These are phyloP conservation scores for Phasianus colchicus DNA, from an alignment of 2,113 vertebrate species.

Conservation along the genomic window DNA sequence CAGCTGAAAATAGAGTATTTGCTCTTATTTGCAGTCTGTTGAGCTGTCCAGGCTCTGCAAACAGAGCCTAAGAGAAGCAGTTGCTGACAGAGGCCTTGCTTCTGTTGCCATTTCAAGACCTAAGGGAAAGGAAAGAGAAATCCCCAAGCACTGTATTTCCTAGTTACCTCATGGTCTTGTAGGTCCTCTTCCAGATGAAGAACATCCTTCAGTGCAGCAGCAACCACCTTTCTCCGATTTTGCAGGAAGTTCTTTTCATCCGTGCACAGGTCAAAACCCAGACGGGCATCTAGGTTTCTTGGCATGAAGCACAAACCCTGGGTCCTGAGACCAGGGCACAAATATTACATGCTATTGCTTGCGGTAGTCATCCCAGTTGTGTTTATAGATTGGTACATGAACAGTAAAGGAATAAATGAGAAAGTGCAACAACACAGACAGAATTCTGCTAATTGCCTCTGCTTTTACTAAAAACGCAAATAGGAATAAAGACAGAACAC, in stretches of 20 bases:
- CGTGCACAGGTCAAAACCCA: slow-evolving; percentile 81
- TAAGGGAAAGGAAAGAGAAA: neutral
- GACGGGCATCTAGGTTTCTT: slow-evolving; percentile 74
- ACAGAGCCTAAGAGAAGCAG: neutral
- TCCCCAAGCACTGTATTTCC: neutral
- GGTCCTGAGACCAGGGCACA: slow-evolving; percentile 60
- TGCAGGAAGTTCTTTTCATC: slow-evolving; percentile 83
- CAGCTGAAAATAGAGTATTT: neutral
- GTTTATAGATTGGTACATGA: neutral
- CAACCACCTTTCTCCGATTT: slow-evolving; percentile 79
- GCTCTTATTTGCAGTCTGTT: neutral
- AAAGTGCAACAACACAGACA: neutral
- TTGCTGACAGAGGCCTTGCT: neutral
- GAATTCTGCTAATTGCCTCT: neutral
- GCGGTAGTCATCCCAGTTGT: rapidly evolving
- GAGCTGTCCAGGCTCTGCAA: neutral
- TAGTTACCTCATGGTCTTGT: slow-evolving; percentile 76
- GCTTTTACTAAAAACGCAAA: neutral
- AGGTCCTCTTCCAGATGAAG: slow-evolving; percentile 79
- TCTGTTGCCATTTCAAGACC: neutral
- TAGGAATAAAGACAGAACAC: neutral
- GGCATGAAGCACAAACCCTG: slow-evolving; percentile 63
- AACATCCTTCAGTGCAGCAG: slow-evolving; percentile 75
- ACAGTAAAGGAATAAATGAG: neutral
- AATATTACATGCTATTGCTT: neutral